Evolutionary conservation across 2,797 vertebrate species (phyloP).

Genomic region (Triplophysa yarkandensis): DNA sequence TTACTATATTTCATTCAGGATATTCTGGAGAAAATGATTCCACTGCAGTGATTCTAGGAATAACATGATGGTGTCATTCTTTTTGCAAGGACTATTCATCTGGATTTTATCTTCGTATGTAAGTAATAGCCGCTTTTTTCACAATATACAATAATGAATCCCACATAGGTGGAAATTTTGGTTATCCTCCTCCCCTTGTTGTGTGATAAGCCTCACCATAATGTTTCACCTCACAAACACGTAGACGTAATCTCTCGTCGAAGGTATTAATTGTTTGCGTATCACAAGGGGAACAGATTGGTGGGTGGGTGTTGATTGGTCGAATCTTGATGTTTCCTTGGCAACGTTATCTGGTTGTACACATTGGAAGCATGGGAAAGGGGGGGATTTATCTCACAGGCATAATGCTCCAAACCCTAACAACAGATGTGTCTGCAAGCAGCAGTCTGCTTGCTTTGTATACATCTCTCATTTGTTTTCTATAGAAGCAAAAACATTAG

Average conservation of each 20-base stretch:
- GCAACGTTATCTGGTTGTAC: slow-evolving; percentile 80
- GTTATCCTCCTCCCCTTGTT: slow-evolving; percentile 53
- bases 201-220: slow-evolving; percentile 51
- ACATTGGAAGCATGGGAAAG: slow-evolving; percentile 66
- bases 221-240: slow-evolving; percentile 55
- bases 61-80: not conserved
- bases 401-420: slow-evolving; percentile 63
- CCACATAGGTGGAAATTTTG: slow-evolving; percentile 46
- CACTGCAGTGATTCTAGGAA: slow-evolving; percentile 38
- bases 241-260: slow-evolving; percentile 51
- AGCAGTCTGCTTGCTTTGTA: slow-evolving; percentile 55
- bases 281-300: slow-evolving; percentile 56
- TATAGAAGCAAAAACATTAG: not conserved
- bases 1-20: slow-evolving; percentile 49
- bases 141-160: not conserved
- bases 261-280: slow-evolving; percentile 78
- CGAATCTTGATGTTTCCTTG: slow-evolving; percentile 75
- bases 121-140: slow-evolving; percentile 60
- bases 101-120: slow-evolving; percentile 52
- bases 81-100: slow-evolving; percentile 60
- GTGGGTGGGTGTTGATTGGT: slow-evolving; percentile 64
- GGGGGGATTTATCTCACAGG: slow-evolving; percentile 72
- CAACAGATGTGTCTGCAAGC: slow-evolving; percentile 70
- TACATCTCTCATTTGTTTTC: slow-evolving; percentile 63
- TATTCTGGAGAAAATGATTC: slow-evolving; percentile 57